Evolutionary conservation across 1,140 invertebrate species (phyloP).

Genomic region (Drosophila willistoni): DNA sequence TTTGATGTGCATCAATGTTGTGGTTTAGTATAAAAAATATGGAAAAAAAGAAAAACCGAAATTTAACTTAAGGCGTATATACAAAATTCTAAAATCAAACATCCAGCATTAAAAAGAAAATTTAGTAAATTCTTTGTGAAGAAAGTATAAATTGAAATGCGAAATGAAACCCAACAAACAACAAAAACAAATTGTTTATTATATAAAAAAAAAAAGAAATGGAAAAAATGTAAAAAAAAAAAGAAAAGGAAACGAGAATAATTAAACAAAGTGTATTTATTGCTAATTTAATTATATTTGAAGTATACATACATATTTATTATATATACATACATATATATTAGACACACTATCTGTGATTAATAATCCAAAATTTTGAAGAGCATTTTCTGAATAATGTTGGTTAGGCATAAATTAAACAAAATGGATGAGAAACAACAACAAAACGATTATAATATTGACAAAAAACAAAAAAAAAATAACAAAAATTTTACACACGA

Average conservation of each 20-base stretch:
- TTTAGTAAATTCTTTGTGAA: slow-evolving; percentile 58
- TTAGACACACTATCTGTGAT: slow-evolving; percentile 84
- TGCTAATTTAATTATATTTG: slow-evolving; percentile 82
- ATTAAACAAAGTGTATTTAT: slow-evolving; percentile 69
- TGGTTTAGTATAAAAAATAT: slow-evolving; percentile 68
- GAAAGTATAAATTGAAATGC: background rate
- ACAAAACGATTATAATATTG: slow-evolving; percentile 39
- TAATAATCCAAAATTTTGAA: slow-evolving; percentile 84
- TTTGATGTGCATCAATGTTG: slow-evolving; percentile 77
- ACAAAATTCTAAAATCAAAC: slow-evolving; percentile 34
- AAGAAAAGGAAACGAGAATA: slow-evolving; percentile 39
- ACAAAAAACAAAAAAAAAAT: background rate
- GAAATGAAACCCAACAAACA: slow-evolving; percentile 7
- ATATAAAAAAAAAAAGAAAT: slow-evolving; percentile 41
- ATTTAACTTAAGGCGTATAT: slow-evolving; percentile 48
- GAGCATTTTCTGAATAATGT: slow-evolving; percentile 82
- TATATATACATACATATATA: slow-evolving; percentile 82
- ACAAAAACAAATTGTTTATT: slow-evolving; percentile 59
- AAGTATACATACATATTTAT: slow-evolving; percentile 82
- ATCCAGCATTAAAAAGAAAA: slow-evolving; percentile 51
- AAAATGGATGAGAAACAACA: slow-evolving; percentile 43
- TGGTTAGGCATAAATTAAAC: slow-evolving; percentile 67
- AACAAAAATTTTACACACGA: slow-evolving; percentile 9
- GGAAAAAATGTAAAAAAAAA: slow-evolving; percentile 13
- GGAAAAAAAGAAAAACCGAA: slow-evolving; percentile 23